Evolutionary conservation across 2,888 invertebrate species (phyloP), one percentile per base, ranked within the genome.

Genomic region (Acleris cristana): DNA sequence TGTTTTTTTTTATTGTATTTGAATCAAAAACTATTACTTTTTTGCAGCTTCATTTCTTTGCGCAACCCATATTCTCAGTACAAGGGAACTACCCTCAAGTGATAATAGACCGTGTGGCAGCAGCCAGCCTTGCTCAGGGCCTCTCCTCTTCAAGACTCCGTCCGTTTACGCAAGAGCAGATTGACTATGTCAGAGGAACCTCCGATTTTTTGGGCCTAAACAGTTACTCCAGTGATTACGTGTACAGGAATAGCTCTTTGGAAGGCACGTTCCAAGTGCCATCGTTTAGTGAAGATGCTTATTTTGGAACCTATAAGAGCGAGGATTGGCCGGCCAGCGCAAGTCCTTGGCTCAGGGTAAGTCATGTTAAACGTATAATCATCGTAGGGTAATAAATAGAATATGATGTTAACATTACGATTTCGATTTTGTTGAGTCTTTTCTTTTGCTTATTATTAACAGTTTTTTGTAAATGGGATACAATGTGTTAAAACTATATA

Each of bases 131-230:
- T 1, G 56, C 49, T 0, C 75, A 79, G 63, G 77, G 77, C 0
- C 70, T 73, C 2, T 59, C 62, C n/a, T n/a, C 64, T 1, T 76
- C 77, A 23, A 67, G 79, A 48, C 70, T 79, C 0, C 70, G 53
- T 16, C 72, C 73, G 12, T 74, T 79, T 19, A 74, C 74, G 0
- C 30, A 71, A 0, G 76, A 75, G 51, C 69, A 79, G 69, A 58
- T 73, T 10, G 66, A 72, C 2, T 73, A 72, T 30, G 67, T 78
- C 5, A 67, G 59, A 49, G 79, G 79, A 2, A 70, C 78, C 10
- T 65, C 74, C 0, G 76, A 78, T 56, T 75, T 75, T 63, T 56
- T 78, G 7, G 79, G 70, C 0, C 18, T 78, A 1, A 79, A 79
- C 48, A 72, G 73, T 57, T 79, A 79, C 57, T 63, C 71, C 1